Evolutionary conservation across 2,888 invertebrate species (phyloP).

Genomic region (Hesperia comma): DNA sequence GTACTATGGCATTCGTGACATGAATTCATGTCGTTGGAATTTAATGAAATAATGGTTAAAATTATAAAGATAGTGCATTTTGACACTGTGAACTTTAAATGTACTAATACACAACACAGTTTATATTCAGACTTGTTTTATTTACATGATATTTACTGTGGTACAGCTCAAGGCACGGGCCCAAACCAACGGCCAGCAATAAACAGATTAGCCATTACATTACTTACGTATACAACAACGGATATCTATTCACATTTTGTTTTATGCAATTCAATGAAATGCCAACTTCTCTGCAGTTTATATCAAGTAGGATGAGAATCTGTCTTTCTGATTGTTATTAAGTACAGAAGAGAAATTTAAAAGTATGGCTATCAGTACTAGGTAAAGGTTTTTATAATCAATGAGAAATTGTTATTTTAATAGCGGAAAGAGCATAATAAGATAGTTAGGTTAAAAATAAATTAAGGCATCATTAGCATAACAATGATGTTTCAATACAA

Average conservation of each 20-base stretch:
- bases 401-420: neutral
- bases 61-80: neutral
- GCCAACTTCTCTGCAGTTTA: neutral
- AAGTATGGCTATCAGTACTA: neutral
- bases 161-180: constrained; percentile 54
- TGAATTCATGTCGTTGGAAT: too few relatives aligned
- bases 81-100: neutral
- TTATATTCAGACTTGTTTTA: neutral
- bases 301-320: neutral
- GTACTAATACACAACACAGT: neutral
- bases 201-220: constrained; percentile 38
- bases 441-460: neutral
- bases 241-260: constrained; percentile 30
- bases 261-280: neutral
- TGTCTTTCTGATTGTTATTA: neutral
- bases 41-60: too few relatives aligned
- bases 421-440: neutral
- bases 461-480: neutral
- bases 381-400: neutral
- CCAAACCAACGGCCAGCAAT: constrained; percentile 41
- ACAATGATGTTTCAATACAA: constrained; percentile 6
- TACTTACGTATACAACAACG: constrained; percentile 44
- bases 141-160: constrained; percentile 18
- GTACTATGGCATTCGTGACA: too few relatives aligned
- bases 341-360: neutral